Evolutionary conservation across 2,113 vertebrate species (phyloP).

Genomic region (Saccopteryx bilineata): DNA sequence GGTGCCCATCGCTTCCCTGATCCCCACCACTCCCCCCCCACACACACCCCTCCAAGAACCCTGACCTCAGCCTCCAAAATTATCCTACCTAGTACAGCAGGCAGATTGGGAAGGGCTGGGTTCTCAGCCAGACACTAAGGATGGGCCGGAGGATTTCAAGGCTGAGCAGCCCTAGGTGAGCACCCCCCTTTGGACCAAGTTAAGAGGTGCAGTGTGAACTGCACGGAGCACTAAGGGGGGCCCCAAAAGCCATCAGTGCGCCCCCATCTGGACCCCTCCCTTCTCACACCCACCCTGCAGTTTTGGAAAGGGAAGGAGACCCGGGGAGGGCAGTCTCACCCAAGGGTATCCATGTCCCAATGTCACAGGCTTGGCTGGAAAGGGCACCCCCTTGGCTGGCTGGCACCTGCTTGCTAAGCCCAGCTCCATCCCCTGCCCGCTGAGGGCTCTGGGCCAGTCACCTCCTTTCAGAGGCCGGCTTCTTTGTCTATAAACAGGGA

Average conservation of each 20-base stretch:
- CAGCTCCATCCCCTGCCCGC: not conserved
- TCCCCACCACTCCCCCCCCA: no score
- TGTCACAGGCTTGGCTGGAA: not conserved
- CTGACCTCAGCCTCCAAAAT: slow-evolving; percentile 75
- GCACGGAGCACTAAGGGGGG: rapidly evolving
- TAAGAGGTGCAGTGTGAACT: rapidly evolving
- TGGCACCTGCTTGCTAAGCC: not conserved
- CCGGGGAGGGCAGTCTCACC: not conserved
- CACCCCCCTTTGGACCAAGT: not conserved
- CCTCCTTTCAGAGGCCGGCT: not conserved
- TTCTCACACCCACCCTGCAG: not conserved
- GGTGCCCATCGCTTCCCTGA: not conserved
- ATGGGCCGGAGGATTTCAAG: rapidly evolving
- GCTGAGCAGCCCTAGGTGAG: rapidly evolving
- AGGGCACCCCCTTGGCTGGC: not conserved
- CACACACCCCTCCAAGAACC: not conserved
- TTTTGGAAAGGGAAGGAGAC: not conserved
- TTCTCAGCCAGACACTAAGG: not conserved
- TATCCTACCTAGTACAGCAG: not conserved
- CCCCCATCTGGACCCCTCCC: not conserved
- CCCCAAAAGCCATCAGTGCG: rapidly evolving
- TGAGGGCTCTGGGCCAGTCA: not conserved
- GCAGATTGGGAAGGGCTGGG: not conserved
- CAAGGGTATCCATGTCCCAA: not conserved
- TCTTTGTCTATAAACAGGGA: not conserved